Evolutionary conservation across 2,113 vertebrate species (phyloP).

Genomic region (Tachycineta bicolor): DNA sequence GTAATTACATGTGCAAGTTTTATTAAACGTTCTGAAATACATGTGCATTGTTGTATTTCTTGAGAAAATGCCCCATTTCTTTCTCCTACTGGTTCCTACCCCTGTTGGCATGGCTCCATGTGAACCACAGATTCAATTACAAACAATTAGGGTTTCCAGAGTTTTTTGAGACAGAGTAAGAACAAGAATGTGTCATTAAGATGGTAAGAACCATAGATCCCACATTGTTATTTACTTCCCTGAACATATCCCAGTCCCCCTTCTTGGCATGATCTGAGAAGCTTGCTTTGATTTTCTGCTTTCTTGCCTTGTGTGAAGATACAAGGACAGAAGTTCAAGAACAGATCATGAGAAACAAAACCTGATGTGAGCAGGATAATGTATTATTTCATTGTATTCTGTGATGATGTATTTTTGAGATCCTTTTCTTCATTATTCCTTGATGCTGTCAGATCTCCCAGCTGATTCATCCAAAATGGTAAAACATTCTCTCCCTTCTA

Average conservation of each 20-base stretch:
- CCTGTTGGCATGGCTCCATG: neutral
- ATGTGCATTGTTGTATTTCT: neutral
- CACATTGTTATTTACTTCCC: neutral
- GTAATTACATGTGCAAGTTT: neutral
- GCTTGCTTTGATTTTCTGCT: neutral
- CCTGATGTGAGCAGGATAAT: neutral
- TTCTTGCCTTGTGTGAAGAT: neutral
- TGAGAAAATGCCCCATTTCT: neutral
- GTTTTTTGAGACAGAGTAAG: neutral
- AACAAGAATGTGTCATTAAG: neutral
- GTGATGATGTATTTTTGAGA: neutral
- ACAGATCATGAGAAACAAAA: neutral
- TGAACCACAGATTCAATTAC: neutral
- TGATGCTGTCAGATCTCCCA: neutral
- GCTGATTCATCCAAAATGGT: neutral
- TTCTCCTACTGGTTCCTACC: neutral
- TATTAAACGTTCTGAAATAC: neutral
- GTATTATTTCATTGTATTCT: neutral
- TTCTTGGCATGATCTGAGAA: neutral
- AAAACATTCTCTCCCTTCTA: neutral
- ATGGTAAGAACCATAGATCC: neutral
- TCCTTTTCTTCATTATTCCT: neutral
- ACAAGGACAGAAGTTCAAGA: neutral
- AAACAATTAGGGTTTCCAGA: neutral
- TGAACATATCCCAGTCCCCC: accelerated